Conservation (phyloP, 2,888 invertebrate genomes). For the Deilephila porcellus region DNA sequence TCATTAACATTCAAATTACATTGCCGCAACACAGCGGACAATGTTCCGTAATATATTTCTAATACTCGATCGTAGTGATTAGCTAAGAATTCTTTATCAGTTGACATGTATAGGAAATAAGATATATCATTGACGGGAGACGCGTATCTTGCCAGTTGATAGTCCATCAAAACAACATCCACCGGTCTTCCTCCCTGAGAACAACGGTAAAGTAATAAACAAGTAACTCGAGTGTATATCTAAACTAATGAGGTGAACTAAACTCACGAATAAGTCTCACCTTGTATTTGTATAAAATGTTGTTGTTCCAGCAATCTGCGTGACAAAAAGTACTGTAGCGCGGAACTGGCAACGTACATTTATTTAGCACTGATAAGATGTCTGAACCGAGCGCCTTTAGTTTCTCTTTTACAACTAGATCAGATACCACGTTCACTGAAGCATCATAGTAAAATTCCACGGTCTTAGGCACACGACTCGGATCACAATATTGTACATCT, state of each 20-base stretch:
- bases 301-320: constrained; percentile 74
- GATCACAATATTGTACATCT: constrained; percentile 64
- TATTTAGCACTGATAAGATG: constrained; percentile 58
- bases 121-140: constrained; percentile 70
- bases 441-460: constrained; percentile 61
- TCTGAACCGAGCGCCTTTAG: constrained; percentile 54
- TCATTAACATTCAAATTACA: constrained; percentile 60
- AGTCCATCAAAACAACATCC: constrained; percentile 65
- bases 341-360: constrained; percentile 54
- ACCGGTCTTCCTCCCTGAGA: constrained; percentile 65
- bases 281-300: constrained; percentile 62
- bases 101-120: constrained; percentile 69
- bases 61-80: constrained; percentile 60
- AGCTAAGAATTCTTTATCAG: constrained; percentile 58
- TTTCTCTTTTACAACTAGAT: constrained; percentile 52
- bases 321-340: constrained; percentile 65
- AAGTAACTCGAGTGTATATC: not conserved
- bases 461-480: constrained; percentile 53
- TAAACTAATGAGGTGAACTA: not conserved
- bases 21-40: constrained; percentile 64
- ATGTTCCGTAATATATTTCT: constrained; percentile 65
- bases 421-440: constrained; percentile 60
- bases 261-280: constrained; percentile 48
- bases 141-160: constrained; percentile 63
- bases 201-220: not conserved